Evolutionary conservation across 2,888 invertebrate species (phyloP), one percentile per base, ranked within the genome.

Genomic region (Strigamia transsilvanica): DNA sequence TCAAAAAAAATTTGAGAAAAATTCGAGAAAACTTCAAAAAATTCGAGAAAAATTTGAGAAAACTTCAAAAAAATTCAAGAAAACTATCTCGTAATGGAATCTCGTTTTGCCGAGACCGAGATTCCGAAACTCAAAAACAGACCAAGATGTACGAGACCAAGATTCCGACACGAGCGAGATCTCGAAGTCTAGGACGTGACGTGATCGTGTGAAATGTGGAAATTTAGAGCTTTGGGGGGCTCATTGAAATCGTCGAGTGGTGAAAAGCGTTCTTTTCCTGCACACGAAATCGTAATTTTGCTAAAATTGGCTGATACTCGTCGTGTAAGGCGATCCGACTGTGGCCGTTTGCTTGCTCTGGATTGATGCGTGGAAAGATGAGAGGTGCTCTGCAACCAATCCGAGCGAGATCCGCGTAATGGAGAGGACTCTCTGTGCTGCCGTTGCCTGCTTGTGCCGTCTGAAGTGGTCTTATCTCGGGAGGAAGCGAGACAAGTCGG

Each of bases 401-500:
- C 61, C 61, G 61, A 61, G 21, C 61, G n/a, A 61, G 61, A 61
- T 61, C 61, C 61, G 61, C 18, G 61, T 61, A 61, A 61, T 61
- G 61, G 61, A 61, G 61, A 61, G 61, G 61, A 21, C 18, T 21
- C 18, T 21, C 61, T 61, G 18, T 23, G 61, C 61, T 61, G 61
- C 61, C 61, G 61, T 61, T 61, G 61, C 61, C 61, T 61, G 21
- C 61, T 61, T 61, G 21, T 61, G 61, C 61, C 61, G 61, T 61
- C 61, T 61, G 61, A 61, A 61, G 61, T 61, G 61, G 61, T 61
- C 61, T 61, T 61, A 61, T 61, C 61, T 61, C 61, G 61, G 61
- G 61, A 61, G 61, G 61, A 61, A 61, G 61, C 61, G 18, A 61
- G 61, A 61, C 21, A 61, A 61, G 61, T 61, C 61, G 61, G 61